phyloP scores from a whole-genome alignment of 2,888 invertebrate genomes.

The Calameuta idolon region DNA sequence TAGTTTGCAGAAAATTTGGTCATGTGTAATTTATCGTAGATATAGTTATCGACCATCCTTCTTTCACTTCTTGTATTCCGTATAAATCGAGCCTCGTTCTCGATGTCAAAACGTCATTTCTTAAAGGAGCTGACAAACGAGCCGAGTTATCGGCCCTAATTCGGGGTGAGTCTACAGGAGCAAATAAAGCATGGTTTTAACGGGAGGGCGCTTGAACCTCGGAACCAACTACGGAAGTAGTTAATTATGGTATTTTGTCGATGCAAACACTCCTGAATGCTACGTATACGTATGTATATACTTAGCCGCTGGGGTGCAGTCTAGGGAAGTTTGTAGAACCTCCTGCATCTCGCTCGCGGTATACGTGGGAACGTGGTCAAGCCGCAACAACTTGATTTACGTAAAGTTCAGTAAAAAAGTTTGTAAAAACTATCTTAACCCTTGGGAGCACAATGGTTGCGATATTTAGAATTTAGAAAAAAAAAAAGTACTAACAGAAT shows the following conservation, averaged over 20 bases:
- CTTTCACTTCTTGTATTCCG: background rate
- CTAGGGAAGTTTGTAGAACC: constrained; percentile 1
- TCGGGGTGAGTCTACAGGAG: background rate
- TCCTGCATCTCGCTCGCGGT: background rate
- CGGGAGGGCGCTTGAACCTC: constrained; percentile 19
- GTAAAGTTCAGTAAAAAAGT: background rate
- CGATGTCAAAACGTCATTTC: background rate
- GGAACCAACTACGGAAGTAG: constrained; percentile 17
- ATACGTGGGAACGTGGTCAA: background rate
- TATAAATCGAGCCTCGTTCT: background rate
- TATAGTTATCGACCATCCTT: background rate
- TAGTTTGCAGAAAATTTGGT: background rate
- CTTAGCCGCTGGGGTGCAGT: background rate
- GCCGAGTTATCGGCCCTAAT: background rate
- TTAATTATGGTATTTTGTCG: constrained; percentile 32
- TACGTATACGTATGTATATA: background rate
- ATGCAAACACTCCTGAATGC: background rate
- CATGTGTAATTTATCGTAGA: background rate
- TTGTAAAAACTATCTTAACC: background rate
- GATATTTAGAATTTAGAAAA: background rate
- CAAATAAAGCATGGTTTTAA: constrained; percentile 34
- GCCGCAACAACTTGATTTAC: background rate
- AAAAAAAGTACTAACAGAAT: background rate
- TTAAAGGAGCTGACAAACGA: constrained; percentile 4
- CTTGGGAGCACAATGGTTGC: background rate